Conservation (phyloP, 2,888 invertebrate genomes). For the Trichopoda pennipes region DNA sequence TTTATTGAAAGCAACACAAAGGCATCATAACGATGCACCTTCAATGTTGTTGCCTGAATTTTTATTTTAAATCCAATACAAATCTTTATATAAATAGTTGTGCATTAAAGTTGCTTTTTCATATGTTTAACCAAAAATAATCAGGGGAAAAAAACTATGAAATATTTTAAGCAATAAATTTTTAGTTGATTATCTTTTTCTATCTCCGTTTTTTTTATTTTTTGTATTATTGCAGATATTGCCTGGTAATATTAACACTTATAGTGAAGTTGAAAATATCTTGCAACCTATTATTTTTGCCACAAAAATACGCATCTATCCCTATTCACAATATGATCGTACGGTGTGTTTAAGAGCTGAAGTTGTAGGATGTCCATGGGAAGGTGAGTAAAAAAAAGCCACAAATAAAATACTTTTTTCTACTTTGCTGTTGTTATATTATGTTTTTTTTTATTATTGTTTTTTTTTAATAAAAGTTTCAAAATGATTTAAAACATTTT, state of each 20-base stretch:
- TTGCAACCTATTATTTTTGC: constrained; percentile 90
- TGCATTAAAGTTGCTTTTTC: background rate
- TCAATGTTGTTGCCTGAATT: background rate
- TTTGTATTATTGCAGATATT: constrained; percentile 83
- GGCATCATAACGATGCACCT: constrained; percentile 43
- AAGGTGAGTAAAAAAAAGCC: constrained; percentile 83
- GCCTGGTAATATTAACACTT: constrained; percentile 90
- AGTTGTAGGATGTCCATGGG: constrained; percentile 89
- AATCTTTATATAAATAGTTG: background rate
- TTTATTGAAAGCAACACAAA: background rate
- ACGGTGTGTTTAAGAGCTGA: constrained; percentile 92
- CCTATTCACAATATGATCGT: constrained; percentile 88
- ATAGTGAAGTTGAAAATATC: constrained; percentile 87
- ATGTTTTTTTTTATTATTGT: background rate
- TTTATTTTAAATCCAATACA: background rate
- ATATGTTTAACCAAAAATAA: background rate
- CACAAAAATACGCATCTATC: constrained; percentile 88
- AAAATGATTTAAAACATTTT: constrained; percentile 47
- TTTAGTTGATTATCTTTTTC: constrained; percentile 54
- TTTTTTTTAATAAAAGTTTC: constrained; percentile 5
- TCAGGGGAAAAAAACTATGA: constrained; percentile 16
- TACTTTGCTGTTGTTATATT: background rate
- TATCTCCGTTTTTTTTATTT: constrained; percentile 31
- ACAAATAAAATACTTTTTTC: background rate
- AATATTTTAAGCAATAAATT: constrained; percentile 62